phyloP scores from a whole-genome alignment of 2,888 invertebrate species.

The Drosophila nigricruria region DNA sequence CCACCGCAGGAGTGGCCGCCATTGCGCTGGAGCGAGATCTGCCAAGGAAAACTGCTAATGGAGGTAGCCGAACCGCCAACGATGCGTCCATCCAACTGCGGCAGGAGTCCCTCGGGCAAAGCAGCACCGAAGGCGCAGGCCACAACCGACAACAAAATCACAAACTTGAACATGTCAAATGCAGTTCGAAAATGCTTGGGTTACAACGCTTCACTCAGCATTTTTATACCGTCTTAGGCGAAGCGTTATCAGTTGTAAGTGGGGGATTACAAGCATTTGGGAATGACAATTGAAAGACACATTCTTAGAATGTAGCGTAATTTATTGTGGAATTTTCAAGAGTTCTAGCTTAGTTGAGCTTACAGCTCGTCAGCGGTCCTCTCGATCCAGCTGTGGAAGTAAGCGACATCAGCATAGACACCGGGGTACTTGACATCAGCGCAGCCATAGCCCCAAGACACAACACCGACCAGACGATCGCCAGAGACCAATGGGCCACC shows the following conservation, averaged over 20 bases:
- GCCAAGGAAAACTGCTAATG: conserved; percentile 74
- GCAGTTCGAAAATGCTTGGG: conserved; percentile 67
- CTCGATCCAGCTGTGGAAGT: conserved; percentile 57
- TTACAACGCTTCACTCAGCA: not conserved
- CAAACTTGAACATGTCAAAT: conserved; percentile 81
- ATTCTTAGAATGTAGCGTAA: conserved; percentile 11
- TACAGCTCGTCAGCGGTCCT: conserved; percentile 44
- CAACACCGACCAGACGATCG: conserved; percentile 68
- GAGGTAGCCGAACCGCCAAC: conserved; percentile 72
- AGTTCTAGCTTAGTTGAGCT: conserved; percentile 19
- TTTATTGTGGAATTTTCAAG: conserved; percentile 47
- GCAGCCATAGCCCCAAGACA: conserved; percentile 78
- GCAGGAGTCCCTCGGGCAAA: conserved; percentile 65
- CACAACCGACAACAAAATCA: conserved; percentile 62
- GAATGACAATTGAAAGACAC: conserved; percentile 20
- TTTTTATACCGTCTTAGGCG: conserved; percentile 38
- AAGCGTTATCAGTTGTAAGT: conserved; percentile 20
- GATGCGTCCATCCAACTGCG: conserved; percentile 78
- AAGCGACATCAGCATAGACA: conserved; percentile 62
- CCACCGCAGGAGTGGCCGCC: conserved; percentile 87
- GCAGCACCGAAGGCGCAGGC: conserved; percentile 65
- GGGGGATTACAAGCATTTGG: conserved; percentile 14
- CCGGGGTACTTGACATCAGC: conserved; percentile 67
- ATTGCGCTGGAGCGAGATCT: conserved; percentile 72
- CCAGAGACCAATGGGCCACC: conserved; percentile 73